Evolutionary conservation across 1,140 invertebrate genomes (phyloP).

Genomic region (Drosophila malerkotliana): DNA sequence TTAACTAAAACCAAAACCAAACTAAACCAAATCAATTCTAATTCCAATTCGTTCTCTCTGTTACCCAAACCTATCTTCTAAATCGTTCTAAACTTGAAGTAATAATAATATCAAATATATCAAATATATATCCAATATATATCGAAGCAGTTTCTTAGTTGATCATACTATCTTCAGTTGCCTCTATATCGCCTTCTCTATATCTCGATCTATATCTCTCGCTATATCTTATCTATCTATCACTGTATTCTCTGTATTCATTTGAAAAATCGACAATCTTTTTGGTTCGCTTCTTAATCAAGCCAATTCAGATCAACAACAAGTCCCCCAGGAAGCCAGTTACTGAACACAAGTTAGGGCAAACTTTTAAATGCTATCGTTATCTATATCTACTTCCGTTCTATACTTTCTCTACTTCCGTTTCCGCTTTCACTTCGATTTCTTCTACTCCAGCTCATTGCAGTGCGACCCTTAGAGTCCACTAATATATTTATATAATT

Average conservation of each 20-base stretch:
- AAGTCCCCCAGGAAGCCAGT: slow-evolving; percentile 33
- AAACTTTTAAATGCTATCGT: slow-evolving; percentile 83
- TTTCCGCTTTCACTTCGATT: slow-evolving; percentile 44
- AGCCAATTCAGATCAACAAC: slow-evolving; percentile 30
- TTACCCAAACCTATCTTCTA: slow-evolving; percentile 34
- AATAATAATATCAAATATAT: slow-evolving; percentile 45
- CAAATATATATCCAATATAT: slow-evolving; percentile 51
- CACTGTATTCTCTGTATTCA: slow-evolving; percentile 47
- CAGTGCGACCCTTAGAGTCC: slow-evolving; percentile 20
- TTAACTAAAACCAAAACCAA: slow-evolving; percentile 51
- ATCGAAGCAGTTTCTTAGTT: slow-evolving; percentile 77
- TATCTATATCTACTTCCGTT: slow-evolving; percentile 67
- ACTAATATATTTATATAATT: slow-evolving; percentile 33
- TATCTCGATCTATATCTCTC: slow-evolving; percentile 42
- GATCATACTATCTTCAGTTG: slow-evolving; percentile 74
- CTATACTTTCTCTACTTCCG: slow-evolving; percentile 38
- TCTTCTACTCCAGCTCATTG: slow-evolving; percentile 16
- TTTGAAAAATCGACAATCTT: slow-evolving; percentile 42
- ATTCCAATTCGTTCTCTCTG: slow-evolving; percentile 59
- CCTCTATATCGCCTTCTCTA: slow-evolving; percentile 43
- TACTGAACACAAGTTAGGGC: slow-evolving; percentile 46
- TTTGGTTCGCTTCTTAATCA: slow-evolving; percentile 59
- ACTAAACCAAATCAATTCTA: slow-evolving; percentile 52
- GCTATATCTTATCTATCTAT: slow-evolving; percentile 44
- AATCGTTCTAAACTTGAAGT: slow-evolving; percentile 71